A percentile compares a stretch with the other conserved stretches of the same genome.
These are phyloP conservation scores for Ranitomeya variabilis DNA, from an alignment of 2,113 vertebrate genomes.

Conservation along the genomic window DNA sequence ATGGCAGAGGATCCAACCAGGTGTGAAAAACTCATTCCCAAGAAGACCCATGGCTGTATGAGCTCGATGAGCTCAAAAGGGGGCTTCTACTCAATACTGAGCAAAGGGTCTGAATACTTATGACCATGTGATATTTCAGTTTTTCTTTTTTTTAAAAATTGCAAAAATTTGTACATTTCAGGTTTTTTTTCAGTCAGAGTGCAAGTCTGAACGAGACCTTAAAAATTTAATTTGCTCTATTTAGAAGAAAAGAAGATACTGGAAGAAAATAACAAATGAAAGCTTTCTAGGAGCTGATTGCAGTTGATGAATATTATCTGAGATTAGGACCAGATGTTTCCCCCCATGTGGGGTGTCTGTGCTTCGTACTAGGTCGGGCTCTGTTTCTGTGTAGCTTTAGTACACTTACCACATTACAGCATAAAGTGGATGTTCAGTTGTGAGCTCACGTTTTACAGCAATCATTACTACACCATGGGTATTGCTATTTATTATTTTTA, in stretches of 20 bases:
- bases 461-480: background rate
- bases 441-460: background rate
- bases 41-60: too few relatives aligned
- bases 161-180: too few relatives aligned
- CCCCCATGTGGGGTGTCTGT: background rate
- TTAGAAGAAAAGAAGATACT: background rate
- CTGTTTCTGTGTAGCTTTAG: background rate
- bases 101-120: too few relatives aligned
- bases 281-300: background rate
- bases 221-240: background rate
- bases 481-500: background rate
- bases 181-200: too few relatives aligned
- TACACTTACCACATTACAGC: background rate
- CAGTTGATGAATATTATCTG: background rate
- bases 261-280: background rate
- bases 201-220: too few relatives aligned
- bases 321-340: background rate
- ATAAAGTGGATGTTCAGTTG: background rate
- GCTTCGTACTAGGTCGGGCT: background rate
- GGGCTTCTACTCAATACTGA: too few relatives aligned
- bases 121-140: too few relatives aligned
- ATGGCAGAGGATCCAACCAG: too few relatives aligned
- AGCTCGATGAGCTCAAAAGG: too few relatives aligned
- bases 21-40: too few relatives aligned
- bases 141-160: too few relatives aligned